Evolutionary conservation across 2,888 invertebrate genomes (phyloP), one percentile per base, ranked within the genome.

Genomic region (Lochmaea capreae): DNA sequence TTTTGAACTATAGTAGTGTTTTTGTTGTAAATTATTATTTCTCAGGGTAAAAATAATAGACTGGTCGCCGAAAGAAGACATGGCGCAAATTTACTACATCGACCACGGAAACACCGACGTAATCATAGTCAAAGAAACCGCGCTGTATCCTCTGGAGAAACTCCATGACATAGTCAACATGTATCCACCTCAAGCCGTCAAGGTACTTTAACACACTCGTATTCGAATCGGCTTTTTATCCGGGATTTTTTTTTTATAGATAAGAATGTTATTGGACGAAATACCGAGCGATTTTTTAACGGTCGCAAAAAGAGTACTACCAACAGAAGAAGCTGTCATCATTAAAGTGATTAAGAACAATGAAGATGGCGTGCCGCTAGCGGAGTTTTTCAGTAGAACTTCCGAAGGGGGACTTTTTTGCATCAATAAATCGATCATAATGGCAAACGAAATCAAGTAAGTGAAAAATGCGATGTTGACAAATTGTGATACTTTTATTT

Each of bases 341-440:
- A 87, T 88, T 14, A 89, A 88, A 80, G 83, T 88, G 8, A 80
- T 87, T 0, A 78, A 77, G 46, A 77, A 79, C n/a, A 80, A 79
- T n/a, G 78, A 80, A 78, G 83, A 81, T 65, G 58, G 22, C 26
- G 79, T 86, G 11, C 89, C 90, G 8, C 82, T 89, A 72, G 93
- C 93, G 1, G 93, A 93, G 83, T 89, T 95, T 68, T 93, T 93
- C 86, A 93, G 92, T 81, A 89, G 94, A 81, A 76, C 76, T n/a
- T 88, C 91, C 67, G 90, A 90, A 78, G 90, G 91, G 81, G 89
- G 90, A 46, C 87, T 94, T 75, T 91, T 90, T 80, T 93, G 92
- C 72, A 91, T 95, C 74, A 94, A 94, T 86, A 92, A 91, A 81
- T 90, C 92, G 14, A 89, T 95, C 62, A 87, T 89, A 49, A 88